phyloP scores from a whole-genome alignment of 2,113 vertebrate species.

The Laticauda laticaudata region DNA sequence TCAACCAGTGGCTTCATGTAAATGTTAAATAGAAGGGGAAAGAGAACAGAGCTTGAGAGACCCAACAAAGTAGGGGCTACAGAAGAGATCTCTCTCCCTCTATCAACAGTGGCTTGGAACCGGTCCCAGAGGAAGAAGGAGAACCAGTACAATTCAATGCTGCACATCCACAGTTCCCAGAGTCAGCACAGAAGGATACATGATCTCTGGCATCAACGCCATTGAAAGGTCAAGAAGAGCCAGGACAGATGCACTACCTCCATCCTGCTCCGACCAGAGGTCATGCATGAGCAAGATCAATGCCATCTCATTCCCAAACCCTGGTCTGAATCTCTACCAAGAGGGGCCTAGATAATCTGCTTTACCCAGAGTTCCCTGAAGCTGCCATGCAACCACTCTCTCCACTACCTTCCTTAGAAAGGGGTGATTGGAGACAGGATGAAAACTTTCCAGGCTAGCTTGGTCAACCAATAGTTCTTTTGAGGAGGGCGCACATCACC shows the following conservation, averaged over 20 bases:
- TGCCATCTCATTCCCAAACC: neutral
- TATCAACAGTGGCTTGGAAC: neutral
- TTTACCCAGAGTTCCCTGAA: neutral
- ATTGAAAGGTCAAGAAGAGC: neutral
- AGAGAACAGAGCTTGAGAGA: neutral
- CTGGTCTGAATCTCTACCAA: neutral
- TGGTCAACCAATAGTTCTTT: neutral
- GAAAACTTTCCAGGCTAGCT: neutral
- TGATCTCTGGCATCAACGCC: neutral
- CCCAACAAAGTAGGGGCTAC: neutral
- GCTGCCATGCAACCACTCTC: neutral
- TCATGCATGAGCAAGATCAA: neutral
- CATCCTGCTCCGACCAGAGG: neutral
- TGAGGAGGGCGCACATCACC: neutral
- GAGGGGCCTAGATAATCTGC: neutral
- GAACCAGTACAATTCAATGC: neutral
- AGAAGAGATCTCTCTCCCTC: neutral
- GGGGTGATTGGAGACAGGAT: neutral
- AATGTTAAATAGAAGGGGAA: neutral
- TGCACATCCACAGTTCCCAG: neutral
- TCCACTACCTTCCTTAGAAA: neutral
- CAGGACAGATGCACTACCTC: neutral
- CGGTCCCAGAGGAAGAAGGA: neutral
- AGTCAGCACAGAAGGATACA: neutral
- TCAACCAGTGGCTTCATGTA: neutral